These are phyloP conservation scores for Acanthochromis polyacanthus DNA, from an alignment of 2,113 vertebrate species.

Conservation along the genomic window DNA sequence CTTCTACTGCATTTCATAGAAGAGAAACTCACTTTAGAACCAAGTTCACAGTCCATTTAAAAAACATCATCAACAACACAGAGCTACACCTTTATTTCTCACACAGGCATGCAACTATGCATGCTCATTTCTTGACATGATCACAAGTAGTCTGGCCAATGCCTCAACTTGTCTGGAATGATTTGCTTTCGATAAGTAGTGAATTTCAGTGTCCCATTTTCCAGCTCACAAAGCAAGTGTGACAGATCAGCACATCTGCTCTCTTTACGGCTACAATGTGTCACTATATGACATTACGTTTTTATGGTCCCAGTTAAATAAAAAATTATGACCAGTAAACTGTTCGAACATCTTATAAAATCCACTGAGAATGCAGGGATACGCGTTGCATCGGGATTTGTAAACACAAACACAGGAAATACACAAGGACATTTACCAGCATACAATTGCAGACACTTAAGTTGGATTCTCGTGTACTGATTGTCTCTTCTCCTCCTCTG, in stretches of 20 bases:
- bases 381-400: conserved; percentile 14
- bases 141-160: not conserved
- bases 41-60: no score
- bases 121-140: not conserved
- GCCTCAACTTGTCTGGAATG: conserved; percentile 8
- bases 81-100: not conserved
- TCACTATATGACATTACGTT: conserved; percentile 43
- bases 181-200: conserved; percentile 20
- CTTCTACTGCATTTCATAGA: conserved; percentile 10
- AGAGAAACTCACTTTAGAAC: no score
- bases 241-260: conserved; percentile 62
- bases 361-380: not conserved
- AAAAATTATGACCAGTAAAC: conserved; percentile 68
- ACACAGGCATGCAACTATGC: not conserved
- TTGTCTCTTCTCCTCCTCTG: not conserved
- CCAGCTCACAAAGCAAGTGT: conserved; percentile 64
- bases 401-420: conserved; percentile 9
- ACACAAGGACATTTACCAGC: not conserved
- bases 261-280: conserved; percentile 64
- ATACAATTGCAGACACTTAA: not conserved
- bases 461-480: not conserved
- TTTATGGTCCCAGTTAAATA: conserved; percentile 62
- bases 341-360: conserved; percentile 59
- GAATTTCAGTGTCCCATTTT: conserved; percentile 56
- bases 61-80: not conserved